phyloP scores from a whole-genome alignment of 1,140 invertebrate genomes.

The Drosophila cardini region DNA sequence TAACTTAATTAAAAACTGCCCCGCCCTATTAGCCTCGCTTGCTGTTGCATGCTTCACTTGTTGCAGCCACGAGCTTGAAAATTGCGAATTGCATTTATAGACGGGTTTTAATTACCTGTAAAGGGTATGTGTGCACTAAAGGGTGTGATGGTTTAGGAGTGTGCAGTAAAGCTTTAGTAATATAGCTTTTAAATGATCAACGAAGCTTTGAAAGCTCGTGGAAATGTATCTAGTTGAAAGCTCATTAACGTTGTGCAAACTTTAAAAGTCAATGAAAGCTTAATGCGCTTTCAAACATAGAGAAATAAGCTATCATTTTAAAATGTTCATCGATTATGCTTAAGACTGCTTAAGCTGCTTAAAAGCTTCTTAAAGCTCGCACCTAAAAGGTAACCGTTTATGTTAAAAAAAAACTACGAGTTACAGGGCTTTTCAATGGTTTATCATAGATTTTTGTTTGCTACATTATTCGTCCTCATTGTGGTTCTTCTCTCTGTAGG shows the following conservation, averaged over 20 bases:
- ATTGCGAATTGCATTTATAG: conserved; percentile 46
- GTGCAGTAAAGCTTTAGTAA: background rate
- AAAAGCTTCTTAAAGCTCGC: too few species aligned
- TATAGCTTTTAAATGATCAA: too few species aligned
- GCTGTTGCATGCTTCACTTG: conserved; percentile 8
- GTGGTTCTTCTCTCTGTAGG: background rate
- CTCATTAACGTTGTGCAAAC: too few species aligned
- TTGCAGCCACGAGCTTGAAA: background rate
- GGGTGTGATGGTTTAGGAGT: background rate
- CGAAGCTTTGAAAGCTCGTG: too few species aligned
- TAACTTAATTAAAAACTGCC: conserved; percentile 61
- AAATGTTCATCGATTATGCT: too few species aligned
- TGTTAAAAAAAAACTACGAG: background rate
- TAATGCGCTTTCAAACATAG: too few species aligned
- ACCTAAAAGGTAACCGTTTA: too few species aligned
- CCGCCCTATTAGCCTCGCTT: conserved; percentile 27
- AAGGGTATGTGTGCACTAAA: background rate
- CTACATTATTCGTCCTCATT: background rate
- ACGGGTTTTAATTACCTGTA: conserved; percentile 9
- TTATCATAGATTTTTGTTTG: background rate
- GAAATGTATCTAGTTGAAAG: too few species aligned
- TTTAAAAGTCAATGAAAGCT: too few species aligned
- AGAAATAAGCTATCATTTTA: too few species aligned
- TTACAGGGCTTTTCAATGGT: background rate
- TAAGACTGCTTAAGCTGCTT: too few species aligned